Conservation (phyloP, 2,888 invertebrate species). For the Phoronis australis region DNA sequence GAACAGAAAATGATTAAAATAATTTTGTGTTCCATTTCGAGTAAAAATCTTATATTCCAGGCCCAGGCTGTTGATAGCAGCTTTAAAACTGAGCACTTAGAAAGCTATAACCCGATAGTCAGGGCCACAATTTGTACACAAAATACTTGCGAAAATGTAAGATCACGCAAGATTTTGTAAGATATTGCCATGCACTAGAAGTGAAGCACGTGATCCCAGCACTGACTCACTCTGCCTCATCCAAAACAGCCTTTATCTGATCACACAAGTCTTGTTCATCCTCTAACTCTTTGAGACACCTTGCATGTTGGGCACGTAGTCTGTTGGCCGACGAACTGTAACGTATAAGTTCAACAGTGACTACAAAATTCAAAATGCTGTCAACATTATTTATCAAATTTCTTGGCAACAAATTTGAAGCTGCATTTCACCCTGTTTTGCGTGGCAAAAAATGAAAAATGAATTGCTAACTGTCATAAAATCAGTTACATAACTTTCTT, state of each 20-base stretch:
- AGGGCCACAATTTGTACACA: too few relatives aligned
- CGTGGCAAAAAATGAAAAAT: background rate
- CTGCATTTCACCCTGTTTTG: background rate
- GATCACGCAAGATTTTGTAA: too few relatives aligned
- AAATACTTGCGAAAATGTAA: too few relatives aligned
- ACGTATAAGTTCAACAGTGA: conserved; percentile 1
- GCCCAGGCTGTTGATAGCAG: too few relatives aligned
- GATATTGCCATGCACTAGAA: too few relatives aligned
- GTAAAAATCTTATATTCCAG: too few relatives aligned
- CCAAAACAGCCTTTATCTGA: conserved; percentile 29
- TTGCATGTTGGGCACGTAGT: conserved; percentile 36
- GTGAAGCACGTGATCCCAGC: too few relatives aligned
- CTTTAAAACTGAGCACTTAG: too few relatives aligned
- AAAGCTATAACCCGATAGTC: too few relatives aligned
- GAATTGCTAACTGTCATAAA: background rate
- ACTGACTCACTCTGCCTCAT: conserved; percentile 47
- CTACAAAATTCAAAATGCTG: background rate
- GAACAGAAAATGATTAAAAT: too few relatives aligned
- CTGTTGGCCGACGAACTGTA: conserved; percentile 38
- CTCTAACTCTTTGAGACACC: conserved; percentile 35
- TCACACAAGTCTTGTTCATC: conserved; percentile 36
- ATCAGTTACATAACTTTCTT: background rate
- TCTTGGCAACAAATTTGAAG: background rate
- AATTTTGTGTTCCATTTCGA: too few relatives aligned
- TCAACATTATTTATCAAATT: background rate